phyloP scores from a whole-genome alignment of 92 coral and sea anemone genomes.

The Parazoanthus atlanticus region DNA sequence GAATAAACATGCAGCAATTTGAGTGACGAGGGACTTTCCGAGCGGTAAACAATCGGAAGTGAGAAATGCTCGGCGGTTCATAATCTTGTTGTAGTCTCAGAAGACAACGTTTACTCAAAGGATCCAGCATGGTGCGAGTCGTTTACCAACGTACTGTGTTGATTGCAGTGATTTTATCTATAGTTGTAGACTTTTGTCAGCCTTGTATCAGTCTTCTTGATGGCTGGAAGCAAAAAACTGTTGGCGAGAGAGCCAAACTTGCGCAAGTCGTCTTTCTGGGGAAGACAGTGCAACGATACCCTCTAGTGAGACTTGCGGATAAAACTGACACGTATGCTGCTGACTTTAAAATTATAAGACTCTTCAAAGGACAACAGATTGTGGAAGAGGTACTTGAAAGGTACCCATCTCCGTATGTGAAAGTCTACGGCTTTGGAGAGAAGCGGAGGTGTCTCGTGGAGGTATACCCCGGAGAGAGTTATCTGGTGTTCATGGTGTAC shows the following conservation, averaged over 20 bases:
- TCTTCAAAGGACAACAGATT: constrained; percentile 82
- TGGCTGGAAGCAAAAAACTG: constrained; percentile 80
- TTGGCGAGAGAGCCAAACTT: constrained; percentile 74
- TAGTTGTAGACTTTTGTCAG: constrained; percentile 60
- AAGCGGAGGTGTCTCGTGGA: constrained; percentile 67
- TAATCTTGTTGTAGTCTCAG: constrained; percentile 15
- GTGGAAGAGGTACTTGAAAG: constrained; percentile 72
- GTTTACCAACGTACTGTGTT: not conserved
- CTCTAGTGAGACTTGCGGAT: constrained; percentile 26
- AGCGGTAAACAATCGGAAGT: constrained; percentile 12
- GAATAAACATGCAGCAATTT: constrained; percentile 19
- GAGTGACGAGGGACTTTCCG: constrained; percentile 30
- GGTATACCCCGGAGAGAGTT: constrained; percentile 74
- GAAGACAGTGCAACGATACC: constrained; percentile 68
- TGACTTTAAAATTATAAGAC: constrained; percentile 76
- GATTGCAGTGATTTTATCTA: constrained; percentile 49
- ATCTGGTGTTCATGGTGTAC: constrained; percentile 76
- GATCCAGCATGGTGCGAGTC: not conserved
- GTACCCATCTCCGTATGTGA: constrained; percentile 66
- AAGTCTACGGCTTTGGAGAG: constrained; percentile 89
- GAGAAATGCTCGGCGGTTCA: constrained; percentile 10
- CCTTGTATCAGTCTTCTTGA: constrained; percentile 73
- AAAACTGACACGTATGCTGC: constrained; percentile 69
- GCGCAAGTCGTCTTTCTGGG: constrained; percentile 90
- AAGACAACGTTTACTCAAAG: constrained; percentile 9